A percentile compares a stretch with the other conserved stretches of the same genome.
Evolutionary conservation across 1,140 invertebrate genomes (phyloP).

Genomic region (Aphaenogaster ashmeadi): DNA sequence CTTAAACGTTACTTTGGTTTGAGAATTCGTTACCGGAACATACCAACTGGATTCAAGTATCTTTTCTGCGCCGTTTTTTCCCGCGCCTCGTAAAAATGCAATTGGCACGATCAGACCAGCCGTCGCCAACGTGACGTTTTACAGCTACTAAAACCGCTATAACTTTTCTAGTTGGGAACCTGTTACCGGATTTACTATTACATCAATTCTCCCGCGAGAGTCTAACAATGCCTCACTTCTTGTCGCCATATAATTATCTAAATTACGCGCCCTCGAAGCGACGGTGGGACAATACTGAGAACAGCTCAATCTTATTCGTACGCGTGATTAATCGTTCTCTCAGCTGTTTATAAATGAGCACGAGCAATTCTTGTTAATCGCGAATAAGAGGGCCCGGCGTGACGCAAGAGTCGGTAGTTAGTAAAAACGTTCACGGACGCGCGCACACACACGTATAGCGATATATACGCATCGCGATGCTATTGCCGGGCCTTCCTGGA

Average conservation of each 20-base stretch:
- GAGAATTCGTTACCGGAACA: slow-evolving; percentile 23
- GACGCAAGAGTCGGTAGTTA: slow-evolving; percentile 80
- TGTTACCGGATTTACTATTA: not conserved
- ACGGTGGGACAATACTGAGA: slow-evolving; percentile 27
- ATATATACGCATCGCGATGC: slow-evolving; percentile 66
- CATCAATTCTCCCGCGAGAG: not conserved
- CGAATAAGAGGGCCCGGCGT: slow-evolving; percentile 60
- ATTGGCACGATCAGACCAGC: not conserved
- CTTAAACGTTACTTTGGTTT: not conserved
- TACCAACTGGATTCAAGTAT: not conserved
- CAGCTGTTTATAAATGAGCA: slow-evolving; percentile 23
- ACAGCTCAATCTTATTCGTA: slow-evolving; percentile 47
- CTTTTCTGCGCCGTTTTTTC: not conserved
- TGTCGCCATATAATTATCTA: not conserved
- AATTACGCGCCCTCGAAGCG: not conserved
- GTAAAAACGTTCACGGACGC: slow-evolving; percentile 78
- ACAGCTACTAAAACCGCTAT: slow-evolving; percentile 34
- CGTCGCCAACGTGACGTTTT: slow-evolving; percentile 13
- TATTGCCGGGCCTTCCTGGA: slow-evolving; percentile 82
- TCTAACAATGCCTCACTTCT: not conserved
- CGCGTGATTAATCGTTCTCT: slow-evolving; percentile 49
- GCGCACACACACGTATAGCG: not conserved
- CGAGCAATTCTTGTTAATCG: slow-evolving; percentile 52
- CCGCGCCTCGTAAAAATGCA: slow-evolving; percentile 33
- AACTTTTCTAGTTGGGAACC: not conserved